These are phyloP conservation scores for Fabriciana adippe DNA, from an alignment of 2,888 invertebrate genomes.

Conservation along the genomic window DNA sequence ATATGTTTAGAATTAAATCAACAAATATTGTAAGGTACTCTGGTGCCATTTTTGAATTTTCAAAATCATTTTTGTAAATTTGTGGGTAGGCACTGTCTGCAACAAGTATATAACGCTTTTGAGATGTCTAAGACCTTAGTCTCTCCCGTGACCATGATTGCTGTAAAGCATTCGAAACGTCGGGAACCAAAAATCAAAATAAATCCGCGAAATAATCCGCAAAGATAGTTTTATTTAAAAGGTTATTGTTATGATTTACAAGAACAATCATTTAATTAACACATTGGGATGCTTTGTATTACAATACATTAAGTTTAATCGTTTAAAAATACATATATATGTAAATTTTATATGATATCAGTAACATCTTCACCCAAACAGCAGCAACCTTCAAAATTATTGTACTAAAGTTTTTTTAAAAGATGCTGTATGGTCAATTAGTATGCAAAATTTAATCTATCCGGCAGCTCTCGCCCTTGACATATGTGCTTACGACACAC, in stretches of 20 bases:
- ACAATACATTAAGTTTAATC: constrained; percentile 3
- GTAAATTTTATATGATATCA: constrained; percentile 15
- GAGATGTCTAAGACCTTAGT: too few species aligned
- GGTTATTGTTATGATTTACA: constrained; percentile 4
- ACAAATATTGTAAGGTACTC: too few species aligned
- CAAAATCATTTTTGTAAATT: too few species aligned
- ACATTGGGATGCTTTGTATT: not conserved
- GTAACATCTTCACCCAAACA: constrained; percentile 14
- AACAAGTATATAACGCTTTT: too few species aligned
- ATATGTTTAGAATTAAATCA: too few species aligned
- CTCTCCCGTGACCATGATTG: too few species aligned
- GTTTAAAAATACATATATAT: constrained; percentile 14
- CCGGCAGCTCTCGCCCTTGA: constrained; percentile 29
- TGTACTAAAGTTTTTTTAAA: constrained; percentile 19
- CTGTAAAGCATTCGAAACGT: too few species aligned
- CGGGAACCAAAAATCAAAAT: too few species aligned
- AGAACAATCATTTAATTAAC: constrained; percentile 6
- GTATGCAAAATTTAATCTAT: constrained; percentile 28
- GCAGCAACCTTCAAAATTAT: constrained; percentile 27
- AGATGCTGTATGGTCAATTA: constrained; percentile 23
- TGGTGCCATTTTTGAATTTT: too few species aligned
- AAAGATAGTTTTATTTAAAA: too few species aligned
- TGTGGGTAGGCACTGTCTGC: too few species aligned
- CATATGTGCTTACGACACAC: constrained; percentile 32
- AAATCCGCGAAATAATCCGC: too few species aligned